Evolutionary conservation across 2,888 invertebrate genomes (phyloP).

Genomic region (Plebejus melissa): DNA sequence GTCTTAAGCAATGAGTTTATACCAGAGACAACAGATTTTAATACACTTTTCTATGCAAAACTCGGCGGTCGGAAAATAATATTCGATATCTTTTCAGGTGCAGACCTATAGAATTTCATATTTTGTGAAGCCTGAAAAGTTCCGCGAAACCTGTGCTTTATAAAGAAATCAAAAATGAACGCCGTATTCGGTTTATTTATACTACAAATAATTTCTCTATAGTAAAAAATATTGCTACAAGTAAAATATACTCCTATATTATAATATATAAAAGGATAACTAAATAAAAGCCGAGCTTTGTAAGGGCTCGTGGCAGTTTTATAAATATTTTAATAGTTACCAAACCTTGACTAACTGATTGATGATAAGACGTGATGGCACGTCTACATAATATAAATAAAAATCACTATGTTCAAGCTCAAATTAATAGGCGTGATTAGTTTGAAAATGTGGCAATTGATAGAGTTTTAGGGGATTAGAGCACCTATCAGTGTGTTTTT

Average conservation of each 20-base stretch:
- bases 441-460: too few relatives aligned
- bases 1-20: constrained; percentile 60
- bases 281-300: too few relatives aligned
- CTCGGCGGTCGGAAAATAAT: neutral
- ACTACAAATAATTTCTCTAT: neutral
- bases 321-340: too few relatives aligned
- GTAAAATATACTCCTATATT: too few relatives aligned
- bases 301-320: too few relatives aligned
- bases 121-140: neutral
- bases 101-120: constrained; percentile 9
- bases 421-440: too few relatives aligned
- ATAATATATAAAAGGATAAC: too few relatives aligned
- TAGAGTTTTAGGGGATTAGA: neutral
- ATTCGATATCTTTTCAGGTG: neutral
- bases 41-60: constrained; percentile 39
- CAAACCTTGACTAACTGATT: too few relatives aligned
- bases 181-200: neutral
- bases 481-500: too few relatives aligned
- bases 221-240: neutral
- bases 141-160: neutral
- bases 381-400: too few relatives aligned
- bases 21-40: constrained; percentile 49
- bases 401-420: too few relatives aligned
- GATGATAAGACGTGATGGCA: too few relatives aligned
- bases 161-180: neutral